Percentiles rank a stretch among this genome's conserved stretches.
Conservation (phyloP, 2,113 vertebrate species). For the Phoxinus phoxinus region DNA sequence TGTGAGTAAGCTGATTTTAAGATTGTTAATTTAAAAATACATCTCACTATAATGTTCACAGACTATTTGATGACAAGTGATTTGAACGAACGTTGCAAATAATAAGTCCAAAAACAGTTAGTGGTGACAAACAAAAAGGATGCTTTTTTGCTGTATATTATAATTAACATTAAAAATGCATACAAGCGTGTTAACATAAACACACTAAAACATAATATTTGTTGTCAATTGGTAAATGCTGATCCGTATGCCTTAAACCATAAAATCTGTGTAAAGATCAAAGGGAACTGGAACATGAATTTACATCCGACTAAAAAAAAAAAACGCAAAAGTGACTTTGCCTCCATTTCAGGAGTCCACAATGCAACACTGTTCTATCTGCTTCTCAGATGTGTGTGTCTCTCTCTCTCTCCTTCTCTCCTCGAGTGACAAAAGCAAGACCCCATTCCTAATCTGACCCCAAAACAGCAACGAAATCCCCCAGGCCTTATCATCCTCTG, state of each 20-base stretch:
- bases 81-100: neutral
- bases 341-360: constrained; percentile 3
- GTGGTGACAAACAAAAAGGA: neutral
- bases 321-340: neutral
- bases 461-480: constrained; percentile 53
- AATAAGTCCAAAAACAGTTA: neutral
- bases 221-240: neutral
- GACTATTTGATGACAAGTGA: neutral
- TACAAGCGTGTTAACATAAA: neutral
- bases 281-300: neutral
- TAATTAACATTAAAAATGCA: neutral
- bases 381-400: constrained; percentile 33
- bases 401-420: constrained; percentile 45
- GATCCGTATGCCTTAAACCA: neutral
- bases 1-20: neutral
- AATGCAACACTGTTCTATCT: constrained; percentile 41
- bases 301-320: neutral
- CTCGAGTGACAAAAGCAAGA: constrained; percentile 55
- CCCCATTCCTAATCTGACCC: constrained; percentile 44
- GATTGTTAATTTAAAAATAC: neutral
- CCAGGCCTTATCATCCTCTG: constrained; percentile 54
- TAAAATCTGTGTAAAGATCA: constrained; percentile 1
- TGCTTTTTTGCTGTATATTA: neutral
- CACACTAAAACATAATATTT: neutral
- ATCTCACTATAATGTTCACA: neutral